These are phyloP conservation scores for Cisticola juncidis DNA, from an alignment of 2,113 vertebrate species.

Conservation along the genomic window DNA sequence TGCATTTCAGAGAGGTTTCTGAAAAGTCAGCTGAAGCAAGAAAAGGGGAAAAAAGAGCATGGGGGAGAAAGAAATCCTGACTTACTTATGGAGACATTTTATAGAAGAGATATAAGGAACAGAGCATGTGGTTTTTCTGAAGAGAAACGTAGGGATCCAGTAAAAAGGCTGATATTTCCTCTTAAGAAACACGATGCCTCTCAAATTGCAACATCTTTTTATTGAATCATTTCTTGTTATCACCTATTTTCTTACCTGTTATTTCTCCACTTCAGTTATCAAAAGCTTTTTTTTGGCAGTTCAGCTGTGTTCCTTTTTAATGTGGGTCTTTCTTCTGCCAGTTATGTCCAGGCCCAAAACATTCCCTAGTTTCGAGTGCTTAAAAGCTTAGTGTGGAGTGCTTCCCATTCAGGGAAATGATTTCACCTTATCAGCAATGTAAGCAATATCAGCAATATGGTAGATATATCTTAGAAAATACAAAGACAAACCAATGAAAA, in stretches of 20 bases:
- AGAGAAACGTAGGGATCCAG: not conserved
- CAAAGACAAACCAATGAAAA: not conserved
- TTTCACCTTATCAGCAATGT: not conserved
- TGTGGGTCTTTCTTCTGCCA: not conserved
- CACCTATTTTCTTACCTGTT: not conserved
- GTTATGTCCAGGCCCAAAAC: not conserved
- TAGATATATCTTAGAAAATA: not conserved
- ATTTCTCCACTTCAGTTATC: not conserved
- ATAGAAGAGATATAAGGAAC: not conserved
- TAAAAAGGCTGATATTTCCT: not conserved
- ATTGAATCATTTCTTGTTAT: not conserved
- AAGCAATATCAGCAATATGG: too few relatives aligned
- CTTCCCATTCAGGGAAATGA: not conserved
- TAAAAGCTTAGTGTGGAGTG: not conserved
- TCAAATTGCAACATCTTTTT: not conserved
- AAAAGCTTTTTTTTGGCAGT: not conserved
- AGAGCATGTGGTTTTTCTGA: not conserved
- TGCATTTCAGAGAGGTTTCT: not conserved
- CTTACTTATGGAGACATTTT: not conserved
- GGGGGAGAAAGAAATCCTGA: not conserved
- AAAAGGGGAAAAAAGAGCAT: fast-evolving
- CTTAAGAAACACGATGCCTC: not conserved
- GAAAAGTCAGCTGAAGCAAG: not conserved
- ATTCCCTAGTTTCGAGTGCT: not conserved
- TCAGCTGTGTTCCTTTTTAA: not conserved